Evolutionary conservation across 1,140 invertebrate genomes (phyloP), one percentile per base, ranked within the genome.

Genomic region (Papilio glaucus): DNA sequence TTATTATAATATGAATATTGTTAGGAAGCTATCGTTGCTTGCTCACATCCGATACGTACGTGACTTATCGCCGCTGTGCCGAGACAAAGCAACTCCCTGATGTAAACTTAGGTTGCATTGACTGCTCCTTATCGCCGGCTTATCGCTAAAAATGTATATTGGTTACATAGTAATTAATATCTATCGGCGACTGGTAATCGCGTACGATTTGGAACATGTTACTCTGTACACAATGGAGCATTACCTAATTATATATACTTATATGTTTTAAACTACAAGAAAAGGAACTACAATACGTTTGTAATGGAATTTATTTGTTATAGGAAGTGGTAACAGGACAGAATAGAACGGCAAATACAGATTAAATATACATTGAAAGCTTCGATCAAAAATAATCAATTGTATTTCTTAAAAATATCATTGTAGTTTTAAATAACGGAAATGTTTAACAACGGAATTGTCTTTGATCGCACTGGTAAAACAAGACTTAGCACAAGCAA

Each of bases 71-170:
- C 67, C 29, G 13, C 45, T 69, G 26, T 65, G 26, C n/a, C 65
- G 12, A 33, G 26, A 69, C 67, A 69, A 69, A 69, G 67, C 67
- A 49, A 69, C 67, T 53, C 62, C 15, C 67, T 69, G 67, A 69
- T 69, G 67, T 69, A 69, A 69, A 53, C 29, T 69, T 69, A 69
- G 67, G 42, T 69, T 69, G 67, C 67, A 69, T 53, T 69, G 67
- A 69, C 65, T 68, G 49, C 26, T 10, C 24, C 63, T 69, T 69
- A 69, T 69, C 42, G 3, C n/a, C 8, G 3, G n/a, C 41, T 69
- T 69, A 69, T 69, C 42, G 26, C 26, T 37, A 69, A 69, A 53
- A 38, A 69, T 68, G 39, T 18, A 33, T 53, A 53, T 69, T 53
- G 29, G 45, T 69, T 69, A 69, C 67, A 53, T 69, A 69, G 67